Conservation (phyloP, 2,888 invertebrate species). For the Archips xylosteana region DNA sequence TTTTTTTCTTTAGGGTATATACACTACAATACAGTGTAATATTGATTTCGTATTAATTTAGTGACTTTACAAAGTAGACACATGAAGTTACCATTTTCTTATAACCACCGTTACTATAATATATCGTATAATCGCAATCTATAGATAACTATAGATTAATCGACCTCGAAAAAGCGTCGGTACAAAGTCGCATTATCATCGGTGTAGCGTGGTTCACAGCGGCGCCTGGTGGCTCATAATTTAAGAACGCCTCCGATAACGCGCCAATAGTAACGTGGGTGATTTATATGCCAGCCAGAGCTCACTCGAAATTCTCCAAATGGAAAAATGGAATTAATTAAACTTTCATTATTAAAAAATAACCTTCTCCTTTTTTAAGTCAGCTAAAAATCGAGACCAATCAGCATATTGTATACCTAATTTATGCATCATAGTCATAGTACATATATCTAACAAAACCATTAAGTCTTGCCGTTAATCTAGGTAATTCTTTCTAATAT, state of each 20-base stretch:
- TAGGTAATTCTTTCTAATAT: no score
- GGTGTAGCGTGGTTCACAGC: conserved; percentile 12
- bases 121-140: conserved; percentile 11
- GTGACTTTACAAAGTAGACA: not conserved
- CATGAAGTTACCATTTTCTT: not conserved
- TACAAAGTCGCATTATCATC: conserved; percentile 11
- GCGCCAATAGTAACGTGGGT: not conserved
- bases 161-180: not conserved
- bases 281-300: conserved; percentile 6
- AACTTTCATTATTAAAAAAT: not conserved
- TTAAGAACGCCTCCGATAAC: conserved; percentile 16
- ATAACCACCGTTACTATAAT: not conserved
- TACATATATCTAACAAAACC: no score
- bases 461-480: no score
- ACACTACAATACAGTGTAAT: no score
- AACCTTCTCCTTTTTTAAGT: no score
- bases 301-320: not conserved
- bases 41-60: not conserved
- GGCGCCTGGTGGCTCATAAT: conserved; percentile 35
- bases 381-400: no score
- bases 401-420: no score
- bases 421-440: no score
- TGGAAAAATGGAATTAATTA: not conserved
- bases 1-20: no score
- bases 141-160: conserved; percentile 3